These are phyloP conservation scores for Laupala kohalensis DNA, from an alignment of 1,140 invertebrate genomes.

Conservation along the genomic window DNA sequence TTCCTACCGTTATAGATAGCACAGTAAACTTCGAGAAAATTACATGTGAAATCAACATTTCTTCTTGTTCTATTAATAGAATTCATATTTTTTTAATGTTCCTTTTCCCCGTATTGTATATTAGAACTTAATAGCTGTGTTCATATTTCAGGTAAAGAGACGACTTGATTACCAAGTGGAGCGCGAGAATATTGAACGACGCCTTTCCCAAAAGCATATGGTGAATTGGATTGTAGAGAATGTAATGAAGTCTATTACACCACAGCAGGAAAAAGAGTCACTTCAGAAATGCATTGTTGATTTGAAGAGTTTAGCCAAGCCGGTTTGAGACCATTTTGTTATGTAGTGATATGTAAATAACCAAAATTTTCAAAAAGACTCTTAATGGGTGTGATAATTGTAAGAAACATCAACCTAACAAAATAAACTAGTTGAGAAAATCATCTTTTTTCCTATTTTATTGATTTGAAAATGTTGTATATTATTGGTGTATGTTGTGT, in stretches of 20 bases:
- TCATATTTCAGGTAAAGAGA: constrained; percentile 50
- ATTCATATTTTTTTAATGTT: no score
- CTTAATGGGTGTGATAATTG: no score
- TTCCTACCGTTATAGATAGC: not conserved
- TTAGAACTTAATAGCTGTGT: not conserved
- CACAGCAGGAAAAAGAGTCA: constrained; percentile 83
- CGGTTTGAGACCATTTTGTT: constrained; percentile 29
- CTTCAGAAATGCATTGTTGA: constrained; percentile 80
- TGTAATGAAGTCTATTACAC: constrained; percentile 76
- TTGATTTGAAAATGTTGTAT: no score
- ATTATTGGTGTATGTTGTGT: no score
- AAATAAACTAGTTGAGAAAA: no score
- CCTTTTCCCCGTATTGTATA: not conserved
- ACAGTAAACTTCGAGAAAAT: no score
- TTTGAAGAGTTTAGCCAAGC: constrained; percentile 57
- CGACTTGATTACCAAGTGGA: constrained; percentile 87
- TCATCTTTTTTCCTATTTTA: no score
- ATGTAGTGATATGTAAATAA: not conserved
- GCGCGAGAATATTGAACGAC: constrained; percentile 58
- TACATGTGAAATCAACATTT: no score
- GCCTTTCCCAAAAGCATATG: constrained; percentile 83
- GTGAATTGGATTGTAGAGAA: constrained; percentile 80
- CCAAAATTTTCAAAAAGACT: no score
- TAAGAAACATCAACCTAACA: no score
- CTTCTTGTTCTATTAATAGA: no score